Conservation (phyloP, 2,797 vertebrate genomes). For the Mycteria americana region DNA sequence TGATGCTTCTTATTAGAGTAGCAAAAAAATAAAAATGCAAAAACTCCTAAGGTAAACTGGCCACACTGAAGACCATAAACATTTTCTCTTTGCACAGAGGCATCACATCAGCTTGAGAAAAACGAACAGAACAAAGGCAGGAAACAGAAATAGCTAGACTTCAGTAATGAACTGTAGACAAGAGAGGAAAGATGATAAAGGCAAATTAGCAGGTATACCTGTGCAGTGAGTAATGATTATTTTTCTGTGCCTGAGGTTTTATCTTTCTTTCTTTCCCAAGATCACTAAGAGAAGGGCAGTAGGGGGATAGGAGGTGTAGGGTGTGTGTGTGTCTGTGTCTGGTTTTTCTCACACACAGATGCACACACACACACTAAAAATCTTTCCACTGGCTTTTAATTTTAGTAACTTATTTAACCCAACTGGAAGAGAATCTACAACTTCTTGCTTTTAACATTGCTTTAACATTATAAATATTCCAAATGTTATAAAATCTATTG, state of each 20-base stretch:
- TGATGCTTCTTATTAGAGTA: background rate
- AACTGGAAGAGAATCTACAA: constrained; percentile 29
- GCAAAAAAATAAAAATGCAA: background rate
- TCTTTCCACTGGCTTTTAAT: constrained; percentile 10
- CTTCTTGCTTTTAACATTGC: constrained; percentile 35
- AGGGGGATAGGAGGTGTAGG: background rate
- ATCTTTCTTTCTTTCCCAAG: background rate
- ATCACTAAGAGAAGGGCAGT: background rate
- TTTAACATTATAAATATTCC: constrained; percentile 59
- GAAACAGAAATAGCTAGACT: background rate
- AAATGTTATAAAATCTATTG: constrained; percentile 58
- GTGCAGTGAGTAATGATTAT: background rate
- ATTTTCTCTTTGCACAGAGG: background rate
- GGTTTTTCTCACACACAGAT: background rate
- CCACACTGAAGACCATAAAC: background rate
- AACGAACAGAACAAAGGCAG: background rate
- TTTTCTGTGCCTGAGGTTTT: constrained; percentile 24
- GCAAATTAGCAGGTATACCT: background rate
- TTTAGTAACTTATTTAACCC: constrained; percentile 19
- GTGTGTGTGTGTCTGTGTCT: background rate
- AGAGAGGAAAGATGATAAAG: background rate
- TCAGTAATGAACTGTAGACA: background rate
- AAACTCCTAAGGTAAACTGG: background rate
- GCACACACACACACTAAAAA: background rate
- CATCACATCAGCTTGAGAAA: background rate